Percentiles rank a stretch among this genome's conserved stretches.
phyloP scores from a whole-genome alignment of 1,140 invertebrate genomes.

The Drosophila micromelanica region DNA sequence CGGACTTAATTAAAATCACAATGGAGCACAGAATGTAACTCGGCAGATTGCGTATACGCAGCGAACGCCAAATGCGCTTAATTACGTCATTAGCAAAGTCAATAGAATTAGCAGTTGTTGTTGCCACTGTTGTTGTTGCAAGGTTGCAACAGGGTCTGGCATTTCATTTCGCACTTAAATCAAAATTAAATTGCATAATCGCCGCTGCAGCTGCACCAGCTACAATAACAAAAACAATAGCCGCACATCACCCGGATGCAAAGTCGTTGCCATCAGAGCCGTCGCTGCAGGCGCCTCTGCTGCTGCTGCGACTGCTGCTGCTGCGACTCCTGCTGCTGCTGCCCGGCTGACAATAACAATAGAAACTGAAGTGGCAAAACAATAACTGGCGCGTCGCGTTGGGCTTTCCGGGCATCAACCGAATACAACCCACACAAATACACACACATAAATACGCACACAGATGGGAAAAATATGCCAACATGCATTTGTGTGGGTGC shows the following conservation, averaged over 20 bases:
- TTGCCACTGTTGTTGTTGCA: conserved; percentile 37
- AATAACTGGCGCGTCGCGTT: conserved; percentile 74
- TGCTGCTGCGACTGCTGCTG: no score
- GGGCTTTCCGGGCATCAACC: conserved; percentile 74
- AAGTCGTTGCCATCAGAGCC: conserved; percentile 66
- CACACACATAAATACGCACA: conserved; percentile 28
- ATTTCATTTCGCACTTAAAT: conserved; percentile 75
- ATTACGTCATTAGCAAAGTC: conserved; percentile 82
- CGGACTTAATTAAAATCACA: conserved; percentile 75
- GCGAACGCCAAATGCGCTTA: conserved; percentile 69
- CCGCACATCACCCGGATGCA: conserved; percentile 46
- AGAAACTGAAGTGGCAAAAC: conserved; percentile 82
- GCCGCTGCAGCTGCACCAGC: conserved; percentile 34
- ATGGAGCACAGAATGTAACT: conserved; percentile 31
- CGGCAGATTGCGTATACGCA: conserved; percentile 67
- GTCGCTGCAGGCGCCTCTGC: conserved; percentile 42
- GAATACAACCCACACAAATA: conserved; percentile 32
- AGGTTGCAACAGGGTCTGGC: conserved; percentile 49
- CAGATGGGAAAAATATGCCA: conserved; percentile 48
- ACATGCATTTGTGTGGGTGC: conserved; percentile 45
- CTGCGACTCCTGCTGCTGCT: background rate
- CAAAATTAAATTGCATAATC: conserved; percentile 79
- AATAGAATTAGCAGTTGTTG: conserved; percentile 73
- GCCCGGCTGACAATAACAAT: conserved; percentile 74
- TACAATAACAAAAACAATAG: conserved; percentile 29